phyloP scores from a whole-genome alignment of 1,140 invertebrate species.

The silkworm (Bombyx mori) region ASM3026992v2 NC_085129.1:5546501-5547000 shows the following conservation, averaged over 20 bases:
- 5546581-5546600: slow-evolving; percentile 10
- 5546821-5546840: slow-evolving; percentile 62
- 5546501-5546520: slow-evolving; percentile 41
- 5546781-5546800: slow-evolving; percentile 33
- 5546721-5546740: slow-evolving; percentile 6
- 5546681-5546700: slow-evolving; percentile 13
- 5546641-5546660: slow-evolving; percentile 1
- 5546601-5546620: slow-evolving; percentile 24
- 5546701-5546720: slow-evolving; percentile 17
- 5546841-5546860: slow-evolving; percentile 71
- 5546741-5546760: slow-evolving; percentile 27
- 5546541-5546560: slow-evolving; percentile 41
- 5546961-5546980: slow-evolving; percentile 27
- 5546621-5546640: neutral
- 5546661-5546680: slow-evolving; percentile 3
- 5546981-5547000: slow-evolving; percentile 21
- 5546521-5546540: slow-evolving; percentile 36
- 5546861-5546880: slow-evolving; percentile 62
- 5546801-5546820: slow-evolving; percentile 32
- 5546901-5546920: slow-evolving; percentile 51
- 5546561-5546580: slow-evolving; percentile 32
- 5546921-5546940: slow-evolving; percentile 61
- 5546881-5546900: slow-evolving; percentile 68
- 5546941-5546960: slow-evolving; percentile 24
- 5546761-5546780: slow-evolving; percentile 59